Conservation (phyloP, 2,888 invertebrate species). For the Zhuqinia jingwanae region DNA sequence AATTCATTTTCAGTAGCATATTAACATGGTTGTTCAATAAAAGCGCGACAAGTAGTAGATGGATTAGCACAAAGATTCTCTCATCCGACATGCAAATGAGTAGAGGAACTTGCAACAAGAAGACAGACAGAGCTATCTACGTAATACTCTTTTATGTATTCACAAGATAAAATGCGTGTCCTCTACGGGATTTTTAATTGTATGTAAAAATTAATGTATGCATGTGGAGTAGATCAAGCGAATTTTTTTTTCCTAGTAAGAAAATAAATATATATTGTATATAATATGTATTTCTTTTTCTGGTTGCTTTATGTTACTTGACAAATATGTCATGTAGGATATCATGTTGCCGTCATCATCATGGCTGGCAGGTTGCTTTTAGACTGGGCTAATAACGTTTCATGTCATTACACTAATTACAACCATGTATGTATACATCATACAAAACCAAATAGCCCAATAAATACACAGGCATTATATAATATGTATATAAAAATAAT, state of each 20-base stretch:
- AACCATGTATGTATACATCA: too few species aligned
- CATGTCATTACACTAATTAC: too few species aligned
- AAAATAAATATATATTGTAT: background rate
- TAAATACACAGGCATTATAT: too few species aligned
- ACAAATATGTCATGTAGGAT: too few species aligned
- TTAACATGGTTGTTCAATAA: conserved; percentile 20
- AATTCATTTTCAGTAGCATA: conserved; percentile 11
- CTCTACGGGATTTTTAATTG: conserved; percentile 18
- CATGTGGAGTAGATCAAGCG: conserved; percentile 60
- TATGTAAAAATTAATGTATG: conserved; percentile 52
- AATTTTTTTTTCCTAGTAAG: background rate
- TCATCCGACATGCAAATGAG: too few species aligned
- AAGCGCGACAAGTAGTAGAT: background rate
- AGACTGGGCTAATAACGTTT: too few species aligned
- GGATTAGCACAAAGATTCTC: background rate
- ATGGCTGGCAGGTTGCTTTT: too few species aligned
- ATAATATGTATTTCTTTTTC: background rate
- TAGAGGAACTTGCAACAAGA: too few species aligned
- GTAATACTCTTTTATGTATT: background rate
- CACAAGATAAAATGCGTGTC: conserved; percentile 3
- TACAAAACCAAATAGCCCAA: too few species aligned
- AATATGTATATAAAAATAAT: too few species aligned
- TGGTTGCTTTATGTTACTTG: too few species aligned
- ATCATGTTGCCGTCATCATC: too few species aligned
- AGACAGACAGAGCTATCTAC: background rate